Percentiles rank a stretch among this genome's conserved stretches.
phyloP scores from a whole-genome alignment of 1,140 invertebrate species.

The Coptotermes formosanus region DNA sequence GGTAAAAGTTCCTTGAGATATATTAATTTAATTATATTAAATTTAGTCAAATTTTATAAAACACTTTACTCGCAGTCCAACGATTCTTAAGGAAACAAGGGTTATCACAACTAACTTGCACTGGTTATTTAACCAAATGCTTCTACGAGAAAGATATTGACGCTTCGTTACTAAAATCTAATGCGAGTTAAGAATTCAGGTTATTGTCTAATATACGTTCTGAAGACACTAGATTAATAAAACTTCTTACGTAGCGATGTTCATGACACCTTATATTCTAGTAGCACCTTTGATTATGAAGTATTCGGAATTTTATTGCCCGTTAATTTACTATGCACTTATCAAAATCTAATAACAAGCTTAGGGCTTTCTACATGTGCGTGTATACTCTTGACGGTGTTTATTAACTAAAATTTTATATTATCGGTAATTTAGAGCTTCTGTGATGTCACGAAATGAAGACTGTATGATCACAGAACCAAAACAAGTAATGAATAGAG shows the following conservation, averaged over 20 bases:
- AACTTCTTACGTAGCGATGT: background rate
- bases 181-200: background rate
- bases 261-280: background rate
- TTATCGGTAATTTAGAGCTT: background rate
- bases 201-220: background rate
- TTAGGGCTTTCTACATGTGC: background rate
- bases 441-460: background rate
- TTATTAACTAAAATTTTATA: background rate
- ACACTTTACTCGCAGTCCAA: background rate
- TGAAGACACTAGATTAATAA: background rate
- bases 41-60: background rate
- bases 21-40: background rate
- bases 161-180: background rate
- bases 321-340: background rate
- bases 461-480: background rate
- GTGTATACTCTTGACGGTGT: background rate
- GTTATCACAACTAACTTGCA: no score
- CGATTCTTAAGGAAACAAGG: no score
- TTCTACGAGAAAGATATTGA: background rate
- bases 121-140: no score
- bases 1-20: background rate
- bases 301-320: background rate
- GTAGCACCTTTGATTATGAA: slow-evolving; percentile 8
- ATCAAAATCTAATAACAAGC: background rate
- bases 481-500: background rate